Evolutionary conservation across 2,888 invertebrate species (phyloP), one percentile per base, ranked within the genome.

Genomic region (Ormia ochracea): DNA sequence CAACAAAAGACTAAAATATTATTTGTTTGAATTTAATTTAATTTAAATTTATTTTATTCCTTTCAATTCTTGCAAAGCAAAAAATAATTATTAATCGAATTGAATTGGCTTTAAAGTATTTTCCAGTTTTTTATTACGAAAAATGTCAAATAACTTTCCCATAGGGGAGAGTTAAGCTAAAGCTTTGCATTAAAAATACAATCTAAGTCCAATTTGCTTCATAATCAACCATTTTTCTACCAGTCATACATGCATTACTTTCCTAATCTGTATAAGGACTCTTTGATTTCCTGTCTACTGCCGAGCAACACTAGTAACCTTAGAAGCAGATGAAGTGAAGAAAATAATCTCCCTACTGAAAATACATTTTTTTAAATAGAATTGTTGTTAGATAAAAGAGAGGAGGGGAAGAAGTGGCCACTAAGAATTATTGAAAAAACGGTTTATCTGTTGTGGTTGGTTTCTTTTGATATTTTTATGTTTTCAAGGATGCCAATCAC

Each of bases 401-500:
- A 41, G 17, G 17, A 9, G 36, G 50, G 65, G 78, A 38, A 41
- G 17, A 41, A 9, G 36, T 58, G 65, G 78, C 68, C 48, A 69
- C 69, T 74, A 56, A 54, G 52, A 50, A 21, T 52, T 28, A 70
- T 50, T 58, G n/a, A 70, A n/a, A n/a, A n/a, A 70, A 70, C 31
- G 41, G 21, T 70, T 70, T 38, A 31, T 36, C 48, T 43, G 14
- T 38, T 69, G 59, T n/a, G 72, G 61, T 63, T 63, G 33, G n/a
- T n/a, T 33, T 33, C 38, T 43, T 63, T 52, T 63, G 45, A 33
- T 9, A 26, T 36, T 28, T 63, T 28, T 56, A 52, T 43, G 65
- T 54, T 68, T 68, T 76, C 33, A 63, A 80, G 72, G 61, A 68
- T 58, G 63, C 74, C 58, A 61, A 68, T 52, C 52, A 61, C 14